A percentile compares a stretch with the other conserved stretches of the same genome.
Evolutionary conservation across 2,113 vertebrate genomes (phyloP).

Genomic region (Sprattus sprattus): DNA sequence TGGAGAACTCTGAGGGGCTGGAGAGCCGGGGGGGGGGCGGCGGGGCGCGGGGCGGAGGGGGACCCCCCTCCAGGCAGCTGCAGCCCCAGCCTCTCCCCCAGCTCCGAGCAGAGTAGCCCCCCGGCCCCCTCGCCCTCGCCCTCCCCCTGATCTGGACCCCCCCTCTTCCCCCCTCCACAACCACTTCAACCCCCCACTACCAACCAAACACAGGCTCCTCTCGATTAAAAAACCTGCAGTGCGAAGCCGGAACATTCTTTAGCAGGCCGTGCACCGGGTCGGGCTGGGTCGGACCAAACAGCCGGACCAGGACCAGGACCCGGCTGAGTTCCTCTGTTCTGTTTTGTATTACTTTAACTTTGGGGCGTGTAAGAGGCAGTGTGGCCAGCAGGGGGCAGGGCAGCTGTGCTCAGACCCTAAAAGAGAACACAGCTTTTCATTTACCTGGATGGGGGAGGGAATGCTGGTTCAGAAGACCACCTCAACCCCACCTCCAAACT

Average conservation of each 20-base stretch:
- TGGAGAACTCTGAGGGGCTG: conserved; percentile 73
- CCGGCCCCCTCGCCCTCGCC: conserved; percentile 65
- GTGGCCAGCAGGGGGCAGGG: not conserved
- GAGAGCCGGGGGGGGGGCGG: conserved; percentile 58
- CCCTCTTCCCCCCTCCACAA: not conserved
- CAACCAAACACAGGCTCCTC: not conserved
- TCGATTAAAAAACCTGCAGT: not conserved
- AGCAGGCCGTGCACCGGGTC: not conserved
- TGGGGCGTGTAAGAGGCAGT: not conserved
- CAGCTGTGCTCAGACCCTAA: not conserved
- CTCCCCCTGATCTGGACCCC: not conserved
- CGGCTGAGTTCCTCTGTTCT: not conserved
- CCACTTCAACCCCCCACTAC: not conserved
- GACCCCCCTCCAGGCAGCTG: conserved; percentile 56
- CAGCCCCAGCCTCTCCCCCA: conserved; percentile 78
- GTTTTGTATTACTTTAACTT: not conserved
- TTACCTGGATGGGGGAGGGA: not conserved
- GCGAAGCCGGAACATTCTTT: not conserved
- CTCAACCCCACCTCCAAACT: not conserved
- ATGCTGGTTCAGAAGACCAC: not conserved
- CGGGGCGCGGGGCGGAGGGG: conserved; percentile 46
- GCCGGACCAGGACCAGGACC: not conserved
- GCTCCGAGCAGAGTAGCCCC: conserved; percentile 78
- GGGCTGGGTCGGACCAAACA: not conserved
- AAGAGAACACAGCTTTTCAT: no score